Evolutionary conservation across 2,797 vertebrate genomes (phyloP).

Genomic region (Meda fulgida): DNA sequence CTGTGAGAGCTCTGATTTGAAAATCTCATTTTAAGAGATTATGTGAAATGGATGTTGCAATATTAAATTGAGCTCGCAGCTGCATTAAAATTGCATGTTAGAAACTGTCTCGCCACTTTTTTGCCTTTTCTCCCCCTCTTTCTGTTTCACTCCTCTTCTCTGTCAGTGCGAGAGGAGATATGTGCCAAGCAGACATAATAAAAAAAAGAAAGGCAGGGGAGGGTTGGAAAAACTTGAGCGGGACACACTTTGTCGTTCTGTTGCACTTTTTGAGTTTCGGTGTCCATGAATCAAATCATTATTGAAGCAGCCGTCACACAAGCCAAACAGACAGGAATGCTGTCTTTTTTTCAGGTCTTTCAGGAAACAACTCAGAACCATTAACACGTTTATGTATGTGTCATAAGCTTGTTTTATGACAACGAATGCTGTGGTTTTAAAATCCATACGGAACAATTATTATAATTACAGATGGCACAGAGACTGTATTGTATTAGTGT

Average conservation of each 20-base stretch:
- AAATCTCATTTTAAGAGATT: slow-evolving; percentile 46
- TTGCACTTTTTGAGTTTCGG: slow-evolving; percentile 71
- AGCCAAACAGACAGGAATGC: slow-evolving; percentile 62
- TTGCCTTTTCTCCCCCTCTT: slow-evolving; percentile 30
- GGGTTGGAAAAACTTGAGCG: slow-evolving; percentile 74
- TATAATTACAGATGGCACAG: slow-evolving; percentile 48
- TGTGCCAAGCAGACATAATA: slow-evolving; percentile 77
- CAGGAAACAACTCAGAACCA: slow-evolving; percentile 57
- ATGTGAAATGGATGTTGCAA: slow-evolving; percentile 45
- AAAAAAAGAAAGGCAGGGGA: slow-evolving; percentile 68
- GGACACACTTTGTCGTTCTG: slow-evolving; percentile 71
- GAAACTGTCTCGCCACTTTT: slow-evolving; percentile 49
- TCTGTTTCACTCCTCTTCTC: slow-evolving; percentile 29
- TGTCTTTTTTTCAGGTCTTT: slow-evolving; percentile 39
- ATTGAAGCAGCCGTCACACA: slow-evolving; percentile 64
- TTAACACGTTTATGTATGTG: slow-evolving; percentile 55
- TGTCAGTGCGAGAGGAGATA: slow-evolving; percentile 59
- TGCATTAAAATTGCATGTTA: slow-evolving; percentile 55
- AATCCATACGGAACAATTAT: slow-evolving; percentile 44
- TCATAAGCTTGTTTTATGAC: slow-evolving; percentile 50
- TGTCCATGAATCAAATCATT: slow-evolving; percentile 72
- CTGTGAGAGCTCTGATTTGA: background rate
- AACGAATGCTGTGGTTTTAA: slow-evolving; percentile 43
- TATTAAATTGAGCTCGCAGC: slow-evolving; percentile 52
- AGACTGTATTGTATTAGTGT: slow-evolving; percentile 51